Conservation (phyloP, 1,140 invertebrate genomes). For the Cherax destructor region DNA sequence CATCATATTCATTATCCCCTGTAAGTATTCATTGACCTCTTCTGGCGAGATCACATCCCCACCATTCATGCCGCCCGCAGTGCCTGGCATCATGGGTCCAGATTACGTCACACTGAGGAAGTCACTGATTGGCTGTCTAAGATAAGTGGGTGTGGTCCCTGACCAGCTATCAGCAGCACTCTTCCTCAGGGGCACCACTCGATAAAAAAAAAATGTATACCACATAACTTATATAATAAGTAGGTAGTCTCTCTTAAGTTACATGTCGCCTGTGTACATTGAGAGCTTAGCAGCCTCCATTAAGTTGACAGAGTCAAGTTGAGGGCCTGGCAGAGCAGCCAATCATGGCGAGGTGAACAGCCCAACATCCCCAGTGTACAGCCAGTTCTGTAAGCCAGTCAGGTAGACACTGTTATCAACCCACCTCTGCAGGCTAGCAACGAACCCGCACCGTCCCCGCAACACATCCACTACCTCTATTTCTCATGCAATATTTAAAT, state of each 20-base stretch:
- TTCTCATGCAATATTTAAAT: background rate
- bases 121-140: background rate
- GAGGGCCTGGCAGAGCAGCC: background rate
- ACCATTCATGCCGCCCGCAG: background rate
- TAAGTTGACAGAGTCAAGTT: background rate
- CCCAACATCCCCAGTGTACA: background rate
- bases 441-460: background rate
- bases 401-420: slow-evolving; percentile 16
- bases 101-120: background rate
- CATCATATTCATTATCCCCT: too few species aligned
- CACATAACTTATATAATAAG: background rate
- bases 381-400: background rate
- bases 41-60: too few species aligned
- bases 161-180: background rate
- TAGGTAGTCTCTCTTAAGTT: background rate
- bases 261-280: background rate
- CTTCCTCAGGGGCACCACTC: background rate
- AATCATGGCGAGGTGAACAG: slow-evolving; percentile 8
- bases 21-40: too few species aligned
- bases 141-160: background rate
- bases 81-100: background rate
- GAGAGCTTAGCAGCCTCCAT: background rate
- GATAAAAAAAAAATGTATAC: background rate
- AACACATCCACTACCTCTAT: background rate
- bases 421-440: slow-evolving; percentile 7